Evolutionary conservation across 2,797 vertebrate genomes (phyloP), one percentile per base, ranked within the genome.

Genomic region (Harpagifer antarcticus): DNA sequence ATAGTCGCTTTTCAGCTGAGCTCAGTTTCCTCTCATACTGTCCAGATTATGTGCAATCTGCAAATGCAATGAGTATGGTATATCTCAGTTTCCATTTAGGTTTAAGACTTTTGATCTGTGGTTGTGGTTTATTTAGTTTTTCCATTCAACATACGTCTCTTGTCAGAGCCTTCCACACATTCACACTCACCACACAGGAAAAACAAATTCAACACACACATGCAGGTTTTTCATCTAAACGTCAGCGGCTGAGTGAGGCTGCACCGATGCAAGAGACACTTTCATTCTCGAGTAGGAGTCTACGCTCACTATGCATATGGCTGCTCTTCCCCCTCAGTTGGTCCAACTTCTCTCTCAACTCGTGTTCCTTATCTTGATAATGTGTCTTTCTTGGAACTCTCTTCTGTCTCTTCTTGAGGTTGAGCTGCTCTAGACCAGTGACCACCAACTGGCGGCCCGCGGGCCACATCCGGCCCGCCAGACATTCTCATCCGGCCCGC

Each of bases 71-170:
- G 45, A 54, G 50, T n/a, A n/a, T n/a, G n/a, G n/a, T n/a, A n/a
- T n/a, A n/a, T 65, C 33, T 68, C 3, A 31, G 63, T 71, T 85
- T 84, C 74, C 78, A 17, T 78, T 74, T 67, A 61, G 77, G 72
- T 72, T 58, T 68, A 64, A 58, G 60, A 73, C 66, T 65, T 82
- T 47, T 31, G 27, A 81, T 83, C 72, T 83, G 48, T 71, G 70
- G 76, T 81, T 88, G 67, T 77, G 88, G 87, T 89, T 82, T 72
- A 4, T 86, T 88, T 87, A 88, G 80, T 82, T 89, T 88, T 91
- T 91, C 83, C 84, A 84, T 88, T 89, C 83, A 72, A 67, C 81
- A 66, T 79, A 58, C 71, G 40, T 72, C 65, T 89, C 70, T 74
- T 82, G 79, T 83, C 63, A 68, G 40, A 73, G 66, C 80, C 74